Evolutionary conservation across 2,113 vertebrate species (phyloP).

Genomic region (Neodontobutis hainanensis): DNA sequence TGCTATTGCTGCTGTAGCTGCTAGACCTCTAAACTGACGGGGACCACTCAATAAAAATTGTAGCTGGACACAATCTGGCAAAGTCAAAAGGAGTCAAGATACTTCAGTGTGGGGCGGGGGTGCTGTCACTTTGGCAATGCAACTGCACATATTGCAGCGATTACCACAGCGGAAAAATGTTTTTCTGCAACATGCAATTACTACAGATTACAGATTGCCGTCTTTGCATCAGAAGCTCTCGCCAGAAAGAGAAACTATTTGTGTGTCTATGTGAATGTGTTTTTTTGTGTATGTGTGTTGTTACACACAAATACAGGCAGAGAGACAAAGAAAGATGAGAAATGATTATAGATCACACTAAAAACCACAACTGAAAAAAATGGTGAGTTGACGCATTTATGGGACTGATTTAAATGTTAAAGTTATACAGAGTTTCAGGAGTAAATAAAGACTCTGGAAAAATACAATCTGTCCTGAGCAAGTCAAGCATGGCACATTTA

Average conservation of each 20-base stretch:
- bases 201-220: conserved; percentile 84
- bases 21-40: conserved; percentile 30
- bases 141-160: conserved; percentile 83
- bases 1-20: conserved; percentile 15
- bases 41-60: conserved; percentile 20
- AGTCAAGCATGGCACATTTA: conserved; percentile 30
- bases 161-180: conserved; percentile 85
- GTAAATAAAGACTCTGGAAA: conserved; percentile 63
- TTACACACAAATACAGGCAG: conserved; percentile 66
- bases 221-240: conserved; percentile 80
- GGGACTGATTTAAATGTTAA: conserved; percentile 72
- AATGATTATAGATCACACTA: conserved; percentile 78
- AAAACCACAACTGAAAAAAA: conserved; percentile 74
- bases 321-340: conserved; percentile 78
- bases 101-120: conserved; percentile 58
- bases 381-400: conserved; percentile 74
- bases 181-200: conserved; percentile 87
- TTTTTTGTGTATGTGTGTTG: conserved; percentile 41
- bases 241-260: conserved; percentile 71
- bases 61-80: conserved; percentile 40
- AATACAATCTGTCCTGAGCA: conserved; percentile 50
- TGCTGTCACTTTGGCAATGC: conserved; percentile 82
- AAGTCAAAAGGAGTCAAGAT: conserved; percentile 59
- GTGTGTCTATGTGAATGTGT: conserved; percentile 55
- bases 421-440: conserved; percentile 61